phyloP scores from a whole-genome alignment of 2,113 vertebrate genomes.

The Laticauda colubrina region DNA sequence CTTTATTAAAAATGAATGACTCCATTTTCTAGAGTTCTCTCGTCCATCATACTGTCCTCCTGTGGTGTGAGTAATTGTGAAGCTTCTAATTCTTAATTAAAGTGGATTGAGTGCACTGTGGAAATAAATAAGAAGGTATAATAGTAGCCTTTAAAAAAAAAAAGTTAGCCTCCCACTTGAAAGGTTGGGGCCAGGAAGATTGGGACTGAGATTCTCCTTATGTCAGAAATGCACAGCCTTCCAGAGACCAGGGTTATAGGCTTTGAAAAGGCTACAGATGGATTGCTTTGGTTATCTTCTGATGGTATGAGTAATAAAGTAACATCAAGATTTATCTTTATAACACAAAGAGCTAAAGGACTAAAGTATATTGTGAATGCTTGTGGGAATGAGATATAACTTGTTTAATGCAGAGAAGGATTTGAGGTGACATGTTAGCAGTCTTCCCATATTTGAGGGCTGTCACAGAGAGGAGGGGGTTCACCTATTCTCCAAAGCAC shows the following conservation, averaged over 20 bases:
- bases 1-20: conserved; percentile 36
- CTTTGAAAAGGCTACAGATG: not conserved
- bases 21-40: conserved; percentile 4
- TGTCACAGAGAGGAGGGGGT: too few species aligned
- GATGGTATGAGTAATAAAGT: not conserved
- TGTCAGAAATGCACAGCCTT: not conserved
- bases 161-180: not conserved
- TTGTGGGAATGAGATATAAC: too few species aligned
- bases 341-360: too few species aligned
- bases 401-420: too few species aligned
- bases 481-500: too few species aligned
- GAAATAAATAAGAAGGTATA: conserved; percentile 13
- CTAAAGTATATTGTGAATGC: too few species aligned
- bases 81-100: conserved; percentile 9
- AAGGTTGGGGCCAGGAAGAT: not conserved
- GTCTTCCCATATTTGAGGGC: too few species aligned
- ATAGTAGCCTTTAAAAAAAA: not conserved
- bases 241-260: too few species aligned
- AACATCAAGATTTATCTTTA: too few species aligned
- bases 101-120: conserved; percentile 1
- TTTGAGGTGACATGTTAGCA: too few species aligned
- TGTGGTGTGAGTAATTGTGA: conserved; percentile 19
- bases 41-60: conserved; percentile 21
- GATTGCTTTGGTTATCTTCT: not conserved
- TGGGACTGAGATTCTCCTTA: not conserved